Evolutionary conservation across 2,797 vertebrate species (phyloP).

Genomic region (Chaetophractus vellerosus): DNA sequence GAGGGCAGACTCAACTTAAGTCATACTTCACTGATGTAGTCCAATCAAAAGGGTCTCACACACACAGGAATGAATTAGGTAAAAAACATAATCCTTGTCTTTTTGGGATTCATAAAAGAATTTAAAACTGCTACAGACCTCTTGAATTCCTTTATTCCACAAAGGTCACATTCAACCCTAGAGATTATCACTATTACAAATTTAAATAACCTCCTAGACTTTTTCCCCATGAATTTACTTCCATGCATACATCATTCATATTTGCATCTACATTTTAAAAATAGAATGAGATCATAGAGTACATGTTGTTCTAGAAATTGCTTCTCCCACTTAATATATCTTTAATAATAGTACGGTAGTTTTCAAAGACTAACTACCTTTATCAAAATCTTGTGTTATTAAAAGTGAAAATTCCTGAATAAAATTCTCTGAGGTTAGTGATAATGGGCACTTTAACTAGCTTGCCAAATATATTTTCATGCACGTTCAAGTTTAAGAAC

Average conservation of each 20-base stretch:
- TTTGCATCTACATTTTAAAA: neutral
- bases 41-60: no score
- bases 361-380: constrained; percentile 52
- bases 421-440: neutral
- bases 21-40: no score
- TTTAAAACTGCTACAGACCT: neutral
- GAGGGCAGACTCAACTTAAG: no score
- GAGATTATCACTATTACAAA: neutral
- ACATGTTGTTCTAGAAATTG: constrained; percentile 44
- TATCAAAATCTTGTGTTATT: neutral
- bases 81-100: no score
- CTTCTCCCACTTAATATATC: neutral
- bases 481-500: neutral
- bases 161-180: neutral
- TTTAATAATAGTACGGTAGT: neutral
- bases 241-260: neutral
- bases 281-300: neutral
- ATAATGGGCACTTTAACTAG: neutral
- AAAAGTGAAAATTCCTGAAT: constrained; percentile 24
- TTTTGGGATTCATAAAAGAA: no score
- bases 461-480: constrained; percentile 6
- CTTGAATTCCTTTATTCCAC: neutral
- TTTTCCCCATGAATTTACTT: constrained; percentile 13
- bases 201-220: neutral
- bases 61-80: no score